Evolutionary conservation across 2,888 invertebrate species (phyloP).

Genomic region (Drosophila neutralis): DNA sequence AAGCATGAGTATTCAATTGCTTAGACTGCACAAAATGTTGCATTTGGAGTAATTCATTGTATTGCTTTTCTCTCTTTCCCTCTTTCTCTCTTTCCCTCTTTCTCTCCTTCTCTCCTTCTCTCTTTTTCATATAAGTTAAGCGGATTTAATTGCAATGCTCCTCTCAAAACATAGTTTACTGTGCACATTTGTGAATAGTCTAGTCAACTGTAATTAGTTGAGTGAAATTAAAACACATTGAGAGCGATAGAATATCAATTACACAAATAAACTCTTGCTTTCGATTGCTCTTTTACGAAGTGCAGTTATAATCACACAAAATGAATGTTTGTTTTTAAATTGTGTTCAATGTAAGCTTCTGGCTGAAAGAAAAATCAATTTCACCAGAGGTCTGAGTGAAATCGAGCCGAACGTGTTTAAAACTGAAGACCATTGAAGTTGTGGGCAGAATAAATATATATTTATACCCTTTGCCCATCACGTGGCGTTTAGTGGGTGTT

Average conservation of each 20-base stretch:
- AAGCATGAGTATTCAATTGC: not conserved
- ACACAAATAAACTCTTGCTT: not conserved
- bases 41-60: not conserved
- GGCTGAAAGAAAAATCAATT: constrained; percentile 17
- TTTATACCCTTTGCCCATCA: not conserved
- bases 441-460: constrained; percentile 15
- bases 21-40: not conserved
- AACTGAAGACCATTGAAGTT: constrained; percentile 12
- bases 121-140: not conserved
- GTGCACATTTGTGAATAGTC: not conserved
- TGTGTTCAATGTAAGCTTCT: not conserved
- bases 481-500: too few relatives aligned
- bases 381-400: constrained; percentile 3
- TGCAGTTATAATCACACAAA: constrained; percentile 11
- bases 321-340: constrained; percentile 21
- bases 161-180: not conserved
- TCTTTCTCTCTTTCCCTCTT: not conserved
- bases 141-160: not conserved
- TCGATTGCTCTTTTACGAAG: not conserved
- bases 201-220: not conserved
- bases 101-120: not conserved
- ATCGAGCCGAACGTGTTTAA: constrained; percentile 4
- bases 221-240: not conserved
- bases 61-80: not conserved
- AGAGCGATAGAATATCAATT: constrained; percentile 1